These are phyloP conservation scores for Trissoscelio sp. DNA, from an alignment of 2,888 invertebrate genomes.

Conservation along the genomic window DNA sequence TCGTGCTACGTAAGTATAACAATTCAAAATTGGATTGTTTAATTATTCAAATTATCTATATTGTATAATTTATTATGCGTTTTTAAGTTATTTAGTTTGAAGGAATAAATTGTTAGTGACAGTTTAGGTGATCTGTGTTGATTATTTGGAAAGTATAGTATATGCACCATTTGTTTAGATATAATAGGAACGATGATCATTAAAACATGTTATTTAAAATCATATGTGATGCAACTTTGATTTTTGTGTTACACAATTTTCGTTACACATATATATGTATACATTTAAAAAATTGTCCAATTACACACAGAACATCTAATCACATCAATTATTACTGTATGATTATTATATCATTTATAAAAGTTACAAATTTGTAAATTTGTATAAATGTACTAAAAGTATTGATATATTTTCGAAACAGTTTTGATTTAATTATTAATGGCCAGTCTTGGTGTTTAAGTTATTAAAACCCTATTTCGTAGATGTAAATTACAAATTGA, in stretches of 20 bases:
- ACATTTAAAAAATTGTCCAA: slow-evolving; percentile 6
- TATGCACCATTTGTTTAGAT: slow-evolving; percentile 38
- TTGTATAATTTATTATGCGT: slow-evolving; percentile 24
- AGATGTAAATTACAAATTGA: too few relatives aligned
- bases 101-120: not conserved
- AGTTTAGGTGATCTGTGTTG: not conserved
- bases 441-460: not conserved
- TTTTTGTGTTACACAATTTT: not conserved
- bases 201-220: slow-evolving; percentile 6
- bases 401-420: not conserved
- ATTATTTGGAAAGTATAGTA: slow-evolving; percentile 5
- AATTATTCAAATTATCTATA: not conserved
- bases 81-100: slow-evolving; percentile 4
- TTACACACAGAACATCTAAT: too few relatives aligned
- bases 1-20: slow-evolving; percentile 3
- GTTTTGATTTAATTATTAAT: slow-evolving; percentile 9
- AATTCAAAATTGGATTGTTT: slow-evolving; percentile 19
- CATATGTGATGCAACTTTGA: not conserved
- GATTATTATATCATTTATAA: too few relatives aligned
- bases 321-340: too few relatives aligned
- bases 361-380: too few relatives aligned
- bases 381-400: not conserved
- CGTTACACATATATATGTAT: not conserved
- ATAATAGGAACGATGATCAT: slow-evolving; percentile 32
- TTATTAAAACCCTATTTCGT: too few relatives aligned